These are phyloP conservation scores for Stenodera caucasica DNA, from an alignment of 2,888 invertebrate species.

Conservation along the genomic window DNA sequence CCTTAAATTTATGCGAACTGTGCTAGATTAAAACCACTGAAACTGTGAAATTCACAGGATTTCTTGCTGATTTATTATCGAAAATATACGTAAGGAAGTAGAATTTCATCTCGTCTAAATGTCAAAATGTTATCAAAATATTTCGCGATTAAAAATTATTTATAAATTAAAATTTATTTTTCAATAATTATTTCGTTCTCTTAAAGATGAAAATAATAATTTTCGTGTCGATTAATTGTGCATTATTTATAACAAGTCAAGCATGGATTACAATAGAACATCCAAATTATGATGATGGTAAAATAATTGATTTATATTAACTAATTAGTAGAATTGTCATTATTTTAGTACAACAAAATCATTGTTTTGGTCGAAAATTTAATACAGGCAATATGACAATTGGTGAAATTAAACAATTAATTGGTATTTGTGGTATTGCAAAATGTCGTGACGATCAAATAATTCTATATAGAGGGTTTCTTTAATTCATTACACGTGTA, in stretches of 20 bases:
- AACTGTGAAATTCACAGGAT: background rate
- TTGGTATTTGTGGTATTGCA: background rate
- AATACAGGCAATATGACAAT: background rate
- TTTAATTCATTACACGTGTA: too few species aligned
- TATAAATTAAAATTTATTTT: background rate
- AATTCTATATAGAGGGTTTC: background rate
- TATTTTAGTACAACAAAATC: background rate
- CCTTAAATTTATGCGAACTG: background rate
- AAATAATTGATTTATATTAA: background rate
- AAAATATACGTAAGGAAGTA: too few species aligned
- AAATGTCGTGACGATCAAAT: background rate
- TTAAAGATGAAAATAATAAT: background rate
- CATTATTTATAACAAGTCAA: background rate
- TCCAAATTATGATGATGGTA: background rate
- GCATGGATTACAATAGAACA: background rate
- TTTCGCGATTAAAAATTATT: background rate
- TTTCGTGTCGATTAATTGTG: background rate
- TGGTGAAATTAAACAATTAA: background rate
- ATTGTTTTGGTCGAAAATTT: background rate
- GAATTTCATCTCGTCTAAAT: too few species aligned
- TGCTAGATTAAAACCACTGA: background rate
- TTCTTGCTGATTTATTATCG: too few species aligned
- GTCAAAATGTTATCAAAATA: too few species aligned
- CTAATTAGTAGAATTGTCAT: background rate
- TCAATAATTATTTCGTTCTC: background rate